Evolutionary conservation across 2,888 invertebrate species (phyloP).

Genomic region (Mylabris sibirica): DNA sequence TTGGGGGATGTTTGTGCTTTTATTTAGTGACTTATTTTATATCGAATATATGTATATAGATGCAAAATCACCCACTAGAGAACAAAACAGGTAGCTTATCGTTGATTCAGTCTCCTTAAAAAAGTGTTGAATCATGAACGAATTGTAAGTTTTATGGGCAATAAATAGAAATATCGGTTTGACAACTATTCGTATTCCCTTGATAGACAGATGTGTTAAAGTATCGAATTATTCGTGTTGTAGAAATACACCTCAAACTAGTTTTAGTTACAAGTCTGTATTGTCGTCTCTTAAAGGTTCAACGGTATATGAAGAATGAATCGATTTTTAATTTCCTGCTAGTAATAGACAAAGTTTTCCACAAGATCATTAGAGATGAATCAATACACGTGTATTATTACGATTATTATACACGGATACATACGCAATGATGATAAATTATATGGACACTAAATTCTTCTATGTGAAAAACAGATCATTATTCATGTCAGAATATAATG

Average conservation of each 20-base stretch:
- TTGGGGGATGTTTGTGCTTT: too few relatives aligned
- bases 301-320: neutral
- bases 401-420: neutral
- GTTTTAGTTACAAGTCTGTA: neutral
- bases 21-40: too few relatives aligned
- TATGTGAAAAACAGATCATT: neutral
- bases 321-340: neutral
- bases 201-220: neutral
- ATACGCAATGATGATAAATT: too few relatives aligned
- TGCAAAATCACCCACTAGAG: too few relatives aligned
- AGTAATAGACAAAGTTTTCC: neutral
- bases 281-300: neutral
- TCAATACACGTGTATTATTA: too few relatives aligned
- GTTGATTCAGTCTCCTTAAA: too few relatives aligned
- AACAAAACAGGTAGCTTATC: too few relatives aligned
- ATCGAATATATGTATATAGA: too few relatives aligned
- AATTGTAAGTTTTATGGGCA: too few relatives aligned
- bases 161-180: neutral
- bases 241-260: neutral
- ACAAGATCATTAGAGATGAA: neutral
- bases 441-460: too few relatives aligned
- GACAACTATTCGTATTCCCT: neutral
- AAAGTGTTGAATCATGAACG: too few relatives aligned
- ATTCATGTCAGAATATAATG: neutral
- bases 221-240: neutral